Base-by-base conservation (phyloP, 2,888 invertebrate genomes). In the Drosophila diplacantha region DNA sequence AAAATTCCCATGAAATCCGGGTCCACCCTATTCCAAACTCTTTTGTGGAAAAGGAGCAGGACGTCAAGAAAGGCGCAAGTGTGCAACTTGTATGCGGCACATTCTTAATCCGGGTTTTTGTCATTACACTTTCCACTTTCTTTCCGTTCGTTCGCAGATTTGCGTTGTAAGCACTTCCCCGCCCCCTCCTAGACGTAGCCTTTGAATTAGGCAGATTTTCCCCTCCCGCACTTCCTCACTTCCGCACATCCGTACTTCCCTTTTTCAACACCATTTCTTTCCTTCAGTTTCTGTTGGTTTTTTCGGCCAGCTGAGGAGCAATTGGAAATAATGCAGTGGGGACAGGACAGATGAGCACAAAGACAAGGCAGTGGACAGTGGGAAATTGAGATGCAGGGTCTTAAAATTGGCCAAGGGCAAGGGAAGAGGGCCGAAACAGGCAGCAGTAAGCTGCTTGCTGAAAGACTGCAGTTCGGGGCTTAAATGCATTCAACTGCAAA, bases 71-170 rank as follows among this genome's bases (percentile, higher is more conserved):
- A 77, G 75, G 74, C 80, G 37, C 65, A 77, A 65, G 58, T 71
- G 67, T 83, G 83, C 78, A 81, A 77, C 78, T 78, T 83, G 81
- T 81, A 74, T 83, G 78, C 73, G 81, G 68, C 73, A 68, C 78
- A 74, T 70, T 83, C 83, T 81, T 79, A 79, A 79, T 79, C 78
- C 78, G 65, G 68, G 81, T 73, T 83, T 79, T 83, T 73, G 83
- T 83, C 78, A 79, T 79, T 79, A 79, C 71, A 73, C 71, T 78
- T 70, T 74, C 71, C 66, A 68, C 63, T 65, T 63, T 71, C 61
- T 60, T 66, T 73, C 72, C 71, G 73, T 66, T 82, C 70, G 61
- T 58, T 61, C 49, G 60, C 57, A 79, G 76, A 70, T 81, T 81
- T 73, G 49, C 74, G 59, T 59, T 74, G 66, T 56, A 72, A 44